Conservation (phyloP, 1,140 invertebrate species). For the Diorhabda elongata region DNA sequence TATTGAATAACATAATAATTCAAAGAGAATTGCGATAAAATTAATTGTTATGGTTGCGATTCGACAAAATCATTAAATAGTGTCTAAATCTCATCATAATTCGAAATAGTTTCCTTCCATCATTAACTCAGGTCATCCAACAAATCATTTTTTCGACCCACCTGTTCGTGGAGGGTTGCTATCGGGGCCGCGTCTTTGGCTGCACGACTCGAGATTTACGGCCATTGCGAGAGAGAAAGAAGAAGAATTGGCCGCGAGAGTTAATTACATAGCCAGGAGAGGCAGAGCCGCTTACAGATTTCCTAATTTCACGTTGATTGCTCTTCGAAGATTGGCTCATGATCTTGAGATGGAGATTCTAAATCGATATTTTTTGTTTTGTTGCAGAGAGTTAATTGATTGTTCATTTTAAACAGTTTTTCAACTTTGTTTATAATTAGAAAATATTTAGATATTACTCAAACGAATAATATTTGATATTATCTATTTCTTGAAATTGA, state of each 20-base stretch:
- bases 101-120: not conserved
- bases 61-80: not conserved
- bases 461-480: too few relatives aligned
- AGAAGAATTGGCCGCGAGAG: not conserved
- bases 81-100: not conserved
- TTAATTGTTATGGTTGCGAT: not conserved
- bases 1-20: too few relatives aligned
- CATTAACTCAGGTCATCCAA: not conserved
- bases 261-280: constrained; percentile 2
- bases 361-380: not conserved
- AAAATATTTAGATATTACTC: too few relatives aligned
- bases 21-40: too few relatives aligned
- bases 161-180: not conserved
- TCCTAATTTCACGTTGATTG: constrained; percentile 2
- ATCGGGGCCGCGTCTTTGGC: not conserved
- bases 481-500: too few relatives aligned
- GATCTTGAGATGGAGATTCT: constrained; percentile 1
- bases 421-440: not conserved
- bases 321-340: constrained; percentile 1
- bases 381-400: not conserved
- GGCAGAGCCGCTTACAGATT: constrained; percentile 1
- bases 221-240: not conserved
- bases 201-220: constrained; percentile 1
- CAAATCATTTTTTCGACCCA: not conserved
- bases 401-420: not conserved